A percentile compares a stretch with the other conserved stretches of the same genome.
These are phyloP conservation scores for Beaufortia kweichowensis DNA, from an alignment of 2,113 vertebrate genomes.

Conservation along the genomic window DNA sequence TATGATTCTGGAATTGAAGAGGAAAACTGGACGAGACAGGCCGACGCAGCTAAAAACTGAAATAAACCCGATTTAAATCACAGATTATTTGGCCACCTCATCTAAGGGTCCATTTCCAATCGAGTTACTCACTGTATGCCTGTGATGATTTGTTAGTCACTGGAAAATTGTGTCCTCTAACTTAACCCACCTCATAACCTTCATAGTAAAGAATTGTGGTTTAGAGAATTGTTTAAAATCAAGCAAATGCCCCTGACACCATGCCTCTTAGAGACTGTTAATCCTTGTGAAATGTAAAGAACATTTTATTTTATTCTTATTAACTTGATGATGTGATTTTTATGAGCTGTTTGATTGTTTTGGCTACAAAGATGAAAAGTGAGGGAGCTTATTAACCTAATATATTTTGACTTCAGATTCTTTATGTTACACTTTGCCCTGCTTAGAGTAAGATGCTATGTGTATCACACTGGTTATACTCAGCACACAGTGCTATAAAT, in stretches of 20 bases:
- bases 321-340: conserved; percentile 39
- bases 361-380: not conserved
- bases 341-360: conserved; percentile 16
- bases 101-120: conserved; percentile 26
- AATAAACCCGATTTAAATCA: conserved; percentile 27
- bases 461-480: conserved; percentile 5
- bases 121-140: not conserved
- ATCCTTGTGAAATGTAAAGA: conserved; percentile 41
- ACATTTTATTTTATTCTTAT: conserved; percentile 39
- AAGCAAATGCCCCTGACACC: conserved; percentile 21
- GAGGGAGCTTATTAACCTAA: not conserved
- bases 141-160: conserved; percentile 4
- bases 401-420: conserved; percentile 12
- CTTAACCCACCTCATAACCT: not conserved
- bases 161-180: not conserved
- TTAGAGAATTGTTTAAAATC: conserved; percentile 36
- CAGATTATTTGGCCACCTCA: not conserved
- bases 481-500: not conserved
- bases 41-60: conserved; percentile 85
- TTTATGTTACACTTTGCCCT: not conserved
- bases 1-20: conserved; percentile 89
- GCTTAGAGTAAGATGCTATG: not conserved
- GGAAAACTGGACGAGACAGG: conserved; percentile 85
- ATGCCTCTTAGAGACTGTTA: conserved; percentile 27
- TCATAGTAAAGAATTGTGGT: not conserved